phyloP scores from a whole-genome alignment of 2,797 vertebrate species.

The Jordanella pulchra region DNA sequence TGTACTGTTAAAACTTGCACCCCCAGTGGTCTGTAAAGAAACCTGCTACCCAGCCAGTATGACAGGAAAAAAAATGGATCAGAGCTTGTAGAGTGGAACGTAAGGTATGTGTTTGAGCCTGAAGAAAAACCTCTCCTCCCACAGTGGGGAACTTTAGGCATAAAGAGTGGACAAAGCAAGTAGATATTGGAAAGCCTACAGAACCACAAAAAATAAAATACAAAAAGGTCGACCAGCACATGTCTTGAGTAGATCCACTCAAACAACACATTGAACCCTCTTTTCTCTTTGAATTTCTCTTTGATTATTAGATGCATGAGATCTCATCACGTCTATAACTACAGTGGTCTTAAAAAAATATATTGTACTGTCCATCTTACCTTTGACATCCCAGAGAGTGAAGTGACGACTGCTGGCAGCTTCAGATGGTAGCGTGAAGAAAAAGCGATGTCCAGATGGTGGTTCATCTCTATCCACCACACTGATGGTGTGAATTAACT shows the following conservation, averaged over 20 bases:
- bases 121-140: too few relatives aligned
- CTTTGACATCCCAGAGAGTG: constrained; percentile 91
- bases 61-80: too few relatives aligned
- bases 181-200: too few relatives aligned
- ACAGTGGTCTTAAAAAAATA: not conserved
- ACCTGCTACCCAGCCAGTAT: too few relatives aligned
- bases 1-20: too few relatives aligned
- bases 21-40: too few relatives aligned
- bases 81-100: too few relatives aligned
- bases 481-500: constrained; percentile 98
- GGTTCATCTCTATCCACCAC: constrained; percentile 96
- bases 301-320: not conserved
- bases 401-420: constrained; percentile 88
- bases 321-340: not conserved
- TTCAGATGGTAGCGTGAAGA: constrained; percentile 90
- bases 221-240: not conserved
- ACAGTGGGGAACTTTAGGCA: too few relatives aligned
- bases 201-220: too few relatives aligned
- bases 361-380: constrained; percentile 72
- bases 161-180: too few relatives aligned
- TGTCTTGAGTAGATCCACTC: constrained; percentile 9
- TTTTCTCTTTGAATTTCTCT: not conserved
- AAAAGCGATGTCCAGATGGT: constrained; percentile 91
- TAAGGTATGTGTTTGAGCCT: too few relatives aligned
- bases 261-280: not conserved